Conservation (phyloP, 35 echinoderm and acorn worm species). For the Lytechinus variegatus region DNA sequence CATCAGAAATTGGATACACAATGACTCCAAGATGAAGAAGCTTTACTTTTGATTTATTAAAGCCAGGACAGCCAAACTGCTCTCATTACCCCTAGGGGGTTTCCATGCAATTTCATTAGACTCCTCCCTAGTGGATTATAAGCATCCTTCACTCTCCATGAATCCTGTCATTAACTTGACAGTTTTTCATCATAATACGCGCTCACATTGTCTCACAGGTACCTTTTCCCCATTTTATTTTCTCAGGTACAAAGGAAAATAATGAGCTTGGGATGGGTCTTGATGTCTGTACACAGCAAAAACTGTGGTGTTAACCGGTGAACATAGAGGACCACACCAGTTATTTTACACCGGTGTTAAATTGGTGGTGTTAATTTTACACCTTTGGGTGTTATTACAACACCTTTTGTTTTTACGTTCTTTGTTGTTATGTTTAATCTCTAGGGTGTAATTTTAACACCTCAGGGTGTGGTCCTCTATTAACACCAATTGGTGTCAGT, state of each 20-base stretch:
- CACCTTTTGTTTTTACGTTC: too few relatives aligned
- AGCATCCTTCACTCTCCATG: not conserved
- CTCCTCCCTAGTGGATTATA: not conserved
- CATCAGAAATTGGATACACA: not conserved
- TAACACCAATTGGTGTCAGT: too few relatives aligned
- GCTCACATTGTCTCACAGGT: not conserved
- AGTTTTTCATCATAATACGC: not conserved
- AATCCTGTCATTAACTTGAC: not conserved
- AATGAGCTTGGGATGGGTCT: not conserved
- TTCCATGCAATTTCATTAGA: not conserved
- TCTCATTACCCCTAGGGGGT: not conserved
- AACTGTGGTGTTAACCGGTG: too few relatives aligned
- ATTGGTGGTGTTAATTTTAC: too few relatives aligned
- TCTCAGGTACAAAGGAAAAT: not conserved
- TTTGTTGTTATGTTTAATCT: too few relatives aligned
- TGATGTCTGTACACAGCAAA: too few relatives aligned
- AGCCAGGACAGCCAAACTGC: not conserved
- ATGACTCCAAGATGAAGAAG: not conserved
- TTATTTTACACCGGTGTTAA: too few relatives aligned
- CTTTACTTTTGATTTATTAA: not conserved
- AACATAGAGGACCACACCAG: too few relatives aligned
- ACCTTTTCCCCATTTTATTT: not conserved
- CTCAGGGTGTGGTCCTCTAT: too few relatives aligned
- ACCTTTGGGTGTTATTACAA: too few relatives aligned
- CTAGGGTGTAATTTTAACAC: too few relatives aligned